A percentile compares a stretch with the other conserved stretches of the same genome.
These are phyloP conservation scores for Solea senegalensis DNA, from an alignment of 2,113 vertebrate species.

Conservation along the genomic window DNA sequence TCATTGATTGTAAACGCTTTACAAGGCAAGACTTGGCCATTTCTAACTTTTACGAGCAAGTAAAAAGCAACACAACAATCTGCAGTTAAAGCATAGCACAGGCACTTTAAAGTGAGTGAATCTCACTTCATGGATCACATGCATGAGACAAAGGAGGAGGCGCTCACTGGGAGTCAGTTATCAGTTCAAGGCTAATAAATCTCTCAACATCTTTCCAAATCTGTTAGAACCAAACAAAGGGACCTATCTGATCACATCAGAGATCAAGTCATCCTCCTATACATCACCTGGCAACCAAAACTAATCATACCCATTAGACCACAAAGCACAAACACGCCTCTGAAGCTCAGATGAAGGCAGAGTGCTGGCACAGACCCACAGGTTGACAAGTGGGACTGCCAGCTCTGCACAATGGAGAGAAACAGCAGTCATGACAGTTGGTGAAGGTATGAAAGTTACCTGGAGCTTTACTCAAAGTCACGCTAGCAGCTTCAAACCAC, in stretches of 20 bases:
- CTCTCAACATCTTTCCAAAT: conserved; percentile 19
- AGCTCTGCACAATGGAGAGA: conserved; percentile 27
- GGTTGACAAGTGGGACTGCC: conserved; percentile 46
- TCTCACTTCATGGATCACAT: not conserved
- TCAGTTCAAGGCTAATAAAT: conserved; percentile 10
- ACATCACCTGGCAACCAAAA: conserved; percentile 29
- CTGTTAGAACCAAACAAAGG: conserved; percentile 26
- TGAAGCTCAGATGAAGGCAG: conserved; percentile 14
- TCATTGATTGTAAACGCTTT: not conserved
- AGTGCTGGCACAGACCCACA: conserved; percentile 28
- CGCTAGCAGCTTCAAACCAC: conserved; percentile 27
- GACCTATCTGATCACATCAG: not conserved
- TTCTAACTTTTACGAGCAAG: not conserved
- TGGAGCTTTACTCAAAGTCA: conserved; percentile 39
- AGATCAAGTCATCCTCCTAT: not conserved
- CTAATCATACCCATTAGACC: conserved; percentile 33
- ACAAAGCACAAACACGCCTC: conserved; percentile 37
- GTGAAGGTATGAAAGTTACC: conserved; percentile 21
- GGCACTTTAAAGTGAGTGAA: not conserved
- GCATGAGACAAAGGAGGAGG: not conserved
- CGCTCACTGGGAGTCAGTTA: not conserved
- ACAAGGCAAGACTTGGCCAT: too few species aligned
- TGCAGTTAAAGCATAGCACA: not conserved
- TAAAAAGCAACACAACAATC: not conserved
- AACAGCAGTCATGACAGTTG: conserved; percentile 30